Base-by-base conservation (phyloP, 2,113 vertebrate species). In the Pandion haliaetus region DNA sequence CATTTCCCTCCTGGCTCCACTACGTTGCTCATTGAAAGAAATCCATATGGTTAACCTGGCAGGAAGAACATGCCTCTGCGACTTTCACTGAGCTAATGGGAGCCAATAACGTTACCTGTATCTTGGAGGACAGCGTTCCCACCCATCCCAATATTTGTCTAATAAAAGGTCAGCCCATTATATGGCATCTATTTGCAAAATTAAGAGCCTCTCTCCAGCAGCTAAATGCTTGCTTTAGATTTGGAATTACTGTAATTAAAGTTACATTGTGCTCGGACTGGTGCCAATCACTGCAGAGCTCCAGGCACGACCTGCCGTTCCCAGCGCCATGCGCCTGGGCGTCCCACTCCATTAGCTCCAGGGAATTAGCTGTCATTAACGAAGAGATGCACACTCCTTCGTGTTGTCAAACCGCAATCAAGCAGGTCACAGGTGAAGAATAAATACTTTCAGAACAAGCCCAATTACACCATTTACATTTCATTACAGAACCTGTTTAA, bases 401-500 rank as follows among this genome's bases (percentile, higher is more conserved):
- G 94, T 97, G 97, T 98, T 98, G 98, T 98, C 98, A 98, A 97
- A 98, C 98, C 91, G 96, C 98, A 98, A 98, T 98, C 98, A 98
- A 96, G 89, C 84, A 8, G 97, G 97, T 97, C 97, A 88, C 97
- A 98, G 98, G 98, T 98, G 98, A 98, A 98, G 97, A 98, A 97
- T 96, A 98, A 98, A 98, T 98, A 98, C 97, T 97, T 98, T 97
- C 97, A 95, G 96, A 97, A 97, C 97, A 97, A 98, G 98, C 96
- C 97, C 98, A 98, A 98, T 98, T 98, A 98, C 97, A 95, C 95
- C 97, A 98, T 97, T 98, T 98, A 97, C 97, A 97, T 98, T 98
- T 98, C 98, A 98, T 98, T 97, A 98, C 96, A 90, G 95, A 98
- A 98, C 96, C 97, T 97, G 96, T 89, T 97, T 97, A 95, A 96